Percentiles rank a stretch among this genome's conserved stretches.
phyloP scores from a whole-genome alignment of 2,113 vertebrate genomes.

The Xenopus borealis region DNA sequence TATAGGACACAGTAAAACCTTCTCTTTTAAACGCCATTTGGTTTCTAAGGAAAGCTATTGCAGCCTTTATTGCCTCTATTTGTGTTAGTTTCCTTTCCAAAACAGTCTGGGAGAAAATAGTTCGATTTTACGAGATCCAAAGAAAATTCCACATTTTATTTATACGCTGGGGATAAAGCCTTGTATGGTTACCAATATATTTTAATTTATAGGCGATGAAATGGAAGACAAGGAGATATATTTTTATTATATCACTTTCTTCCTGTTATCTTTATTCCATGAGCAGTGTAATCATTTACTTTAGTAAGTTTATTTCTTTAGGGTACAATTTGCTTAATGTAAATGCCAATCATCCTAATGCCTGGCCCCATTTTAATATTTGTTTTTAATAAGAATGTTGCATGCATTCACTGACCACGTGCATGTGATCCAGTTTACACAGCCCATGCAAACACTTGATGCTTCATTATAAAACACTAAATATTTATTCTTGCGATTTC shows the following conservation, averaged over 20 bases:
- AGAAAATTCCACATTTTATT: slow-evolving; percentile 71
- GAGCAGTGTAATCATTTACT: slow-evolving; percentile 31
- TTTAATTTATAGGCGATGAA: slow-evolving; percentile 73
- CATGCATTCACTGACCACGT: no score
- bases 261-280: slow-evolving; percentile 48
- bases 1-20: slow-evolving; percentile 41
- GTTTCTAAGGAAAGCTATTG: slow-evolving; percentile 62
- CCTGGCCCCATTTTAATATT: no score
- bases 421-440: no score
- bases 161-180: slow-evolving; percentile 73
- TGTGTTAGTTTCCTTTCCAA: slow-evolving; percentile 72
- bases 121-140: slow-evolving; percentile 68
- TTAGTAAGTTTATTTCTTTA: background rate
- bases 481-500: background rate
- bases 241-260: slow-evolving; percentile 7
- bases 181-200: slow-evolving; percentile 71
- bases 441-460: no score
- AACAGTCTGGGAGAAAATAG: slow-evolving; percentile 69
- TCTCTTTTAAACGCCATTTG: slow-evolving; percentile 54
- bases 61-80: slow-evolving; percentile 70
- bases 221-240: slow-evolving; percentile 65
- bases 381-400: no score
- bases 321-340: no score
- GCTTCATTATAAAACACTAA: no score
- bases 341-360: no score